A percentile compares a stretch with the other conserved stretches of the same genome.
phyloP scores from a whole-genome alignment of 2,888 invertebrate species.

The Leptinotarsa juncta region DNA sequence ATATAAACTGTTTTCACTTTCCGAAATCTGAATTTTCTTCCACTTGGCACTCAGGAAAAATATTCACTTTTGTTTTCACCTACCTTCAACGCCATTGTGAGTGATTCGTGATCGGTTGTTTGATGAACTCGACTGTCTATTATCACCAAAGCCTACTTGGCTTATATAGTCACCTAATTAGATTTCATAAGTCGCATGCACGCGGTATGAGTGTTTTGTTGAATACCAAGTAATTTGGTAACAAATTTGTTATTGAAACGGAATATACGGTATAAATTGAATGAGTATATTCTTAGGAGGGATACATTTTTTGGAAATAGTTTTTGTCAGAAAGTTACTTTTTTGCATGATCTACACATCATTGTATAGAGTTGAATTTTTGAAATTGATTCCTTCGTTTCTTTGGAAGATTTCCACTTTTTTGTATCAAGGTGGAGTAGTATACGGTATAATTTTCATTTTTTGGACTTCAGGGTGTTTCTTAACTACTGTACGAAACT shows the following conservation, averaged over 20 bases:
- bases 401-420: too few species aligned
- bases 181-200: constrained; percentile 47
- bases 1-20: background rate
- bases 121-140: constrained; percentile 32
- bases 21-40: background rate
- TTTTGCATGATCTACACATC: too few species aligned
- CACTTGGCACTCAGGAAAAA: background rate
- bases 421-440: too few species aligned
- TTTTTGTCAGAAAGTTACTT: too few species aligned
- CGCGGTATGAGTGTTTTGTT: constrained; percentile 22
- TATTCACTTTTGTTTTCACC: constrained; percentile 35
- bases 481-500: too few species aligned
- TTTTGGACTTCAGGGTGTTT: too few species aligned
- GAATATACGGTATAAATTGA: too few species aligned
- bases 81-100: constrained; percentile 54
- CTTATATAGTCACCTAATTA: constrained; percentile 49
- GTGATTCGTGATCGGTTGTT: constrained; percentile 13
- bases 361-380: too few species aligned
- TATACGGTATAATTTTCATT: background rate
- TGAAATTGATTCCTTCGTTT: too few species aligned
- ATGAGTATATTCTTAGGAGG: too few species aligned
- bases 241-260: constrained; percentile 22
- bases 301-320: too few species aligned
- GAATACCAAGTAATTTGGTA: constrained; percentile 50
- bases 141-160: constrained; percentile 33